These are phyloP conservation scores for Megalops atlanticus DNA, from an alignment of 2,113 vertebrate species.

Conservation along the genomic window DNA sequence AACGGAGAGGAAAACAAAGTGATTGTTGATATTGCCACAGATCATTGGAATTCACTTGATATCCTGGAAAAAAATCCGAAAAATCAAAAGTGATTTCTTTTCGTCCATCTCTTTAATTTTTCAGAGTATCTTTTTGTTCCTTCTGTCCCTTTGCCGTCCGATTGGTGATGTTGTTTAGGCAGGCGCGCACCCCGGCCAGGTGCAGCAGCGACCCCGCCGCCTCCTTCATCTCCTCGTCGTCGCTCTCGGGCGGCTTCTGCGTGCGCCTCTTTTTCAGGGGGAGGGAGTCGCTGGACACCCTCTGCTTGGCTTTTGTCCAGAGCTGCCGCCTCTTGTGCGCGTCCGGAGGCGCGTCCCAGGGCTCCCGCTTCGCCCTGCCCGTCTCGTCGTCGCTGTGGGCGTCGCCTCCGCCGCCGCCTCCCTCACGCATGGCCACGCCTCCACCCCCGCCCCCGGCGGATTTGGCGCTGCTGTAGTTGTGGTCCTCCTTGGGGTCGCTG, in stretches of 20 bases:
- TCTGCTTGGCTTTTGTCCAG: constrained; percentile 84
- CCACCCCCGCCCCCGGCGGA: constrained; percentile 76
- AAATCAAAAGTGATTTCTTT: constrained; percentile 88
- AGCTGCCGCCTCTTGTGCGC: constrained; percentile 89
- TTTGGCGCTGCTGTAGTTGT: constrained; percentile 94
- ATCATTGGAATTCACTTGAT: constrained; percentile 99
- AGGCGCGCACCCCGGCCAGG: constrained; percentile 94
- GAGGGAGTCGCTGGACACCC: constrained; percentile 88
- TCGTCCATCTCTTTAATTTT: constrained; percentile 78
- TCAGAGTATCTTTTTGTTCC: constrained; percentile 92
- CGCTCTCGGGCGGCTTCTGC: constrained; percentile 91
- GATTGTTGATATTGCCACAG: constrained; percentile 99
- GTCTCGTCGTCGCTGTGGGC: constrained; percentile 75
- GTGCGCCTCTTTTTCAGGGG: constrained; percentile 96
- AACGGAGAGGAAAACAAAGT: constrained; percentile 70
- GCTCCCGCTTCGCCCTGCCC: constrained; percentile 78
- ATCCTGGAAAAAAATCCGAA: constrained; percentile 91
- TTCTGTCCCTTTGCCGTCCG: constrained; percentile 98
- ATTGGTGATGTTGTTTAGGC: constrained; percentile 99
- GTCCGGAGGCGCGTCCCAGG: constrained; percentile 86
- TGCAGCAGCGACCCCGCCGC: constrained; percentile 95
- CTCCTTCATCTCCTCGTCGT: constrained; percentile 99
- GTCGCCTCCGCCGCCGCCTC: neutral
- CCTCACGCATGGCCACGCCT: constrained; percentile 58
- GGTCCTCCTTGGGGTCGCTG: constrained; percentile 92